phyloP scores from a whole-genome alignment of 2,113 vertebrate genomes.

The Actinemys pallida region DNA sequence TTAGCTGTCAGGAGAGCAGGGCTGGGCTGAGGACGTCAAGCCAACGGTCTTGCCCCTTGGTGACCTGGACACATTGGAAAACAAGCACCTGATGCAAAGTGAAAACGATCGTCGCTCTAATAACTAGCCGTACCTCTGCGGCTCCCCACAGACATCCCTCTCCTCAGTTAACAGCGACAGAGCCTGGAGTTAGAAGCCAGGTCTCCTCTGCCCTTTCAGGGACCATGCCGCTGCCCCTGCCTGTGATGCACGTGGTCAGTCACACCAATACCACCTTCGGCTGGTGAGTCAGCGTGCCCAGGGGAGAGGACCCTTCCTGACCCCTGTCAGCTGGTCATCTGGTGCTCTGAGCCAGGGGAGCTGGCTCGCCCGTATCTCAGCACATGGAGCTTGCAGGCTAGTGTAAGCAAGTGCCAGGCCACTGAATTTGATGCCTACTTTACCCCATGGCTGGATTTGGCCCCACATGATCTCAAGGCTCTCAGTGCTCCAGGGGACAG shows the following conservation, averaged over 20 bases:
- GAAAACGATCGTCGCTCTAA: background rate
- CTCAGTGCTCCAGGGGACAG: too few species aligned
- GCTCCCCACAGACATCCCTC: too few species aligned
- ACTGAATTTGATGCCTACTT: background rate
- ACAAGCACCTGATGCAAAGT: background rate
- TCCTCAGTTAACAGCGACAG: background rate
- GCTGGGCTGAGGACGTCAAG: background rate
- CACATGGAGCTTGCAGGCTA: too few species aligned
- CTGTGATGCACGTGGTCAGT: too few species aligned
- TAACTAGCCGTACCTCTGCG: background rate
- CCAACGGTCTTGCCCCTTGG: background rate
- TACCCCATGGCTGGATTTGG: background rate
- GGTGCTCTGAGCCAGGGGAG: too few species aligned
- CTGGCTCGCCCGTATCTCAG: too few species aligned
- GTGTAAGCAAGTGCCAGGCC: background rate
- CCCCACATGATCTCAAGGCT: too few species aligned
- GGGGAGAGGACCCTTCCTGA: background rate
- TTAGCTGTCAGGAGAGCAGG: background rate
- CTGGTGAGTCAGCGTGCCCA: too few species aligned
- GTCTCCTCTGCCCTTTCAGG: too few species aligned
- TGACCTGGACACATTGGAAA: background rate
- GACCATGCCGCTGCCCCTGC: too few species aligned
- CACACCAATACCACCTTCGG: too few species aligned
- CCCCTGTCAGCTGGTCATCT: background rate
- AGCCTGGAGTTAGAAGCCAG: too few species aligned